phyloP scores from a whole-genome alignment of 1,140 invertebrate species.

The Pseudachorutes palmiensis region DNA sequence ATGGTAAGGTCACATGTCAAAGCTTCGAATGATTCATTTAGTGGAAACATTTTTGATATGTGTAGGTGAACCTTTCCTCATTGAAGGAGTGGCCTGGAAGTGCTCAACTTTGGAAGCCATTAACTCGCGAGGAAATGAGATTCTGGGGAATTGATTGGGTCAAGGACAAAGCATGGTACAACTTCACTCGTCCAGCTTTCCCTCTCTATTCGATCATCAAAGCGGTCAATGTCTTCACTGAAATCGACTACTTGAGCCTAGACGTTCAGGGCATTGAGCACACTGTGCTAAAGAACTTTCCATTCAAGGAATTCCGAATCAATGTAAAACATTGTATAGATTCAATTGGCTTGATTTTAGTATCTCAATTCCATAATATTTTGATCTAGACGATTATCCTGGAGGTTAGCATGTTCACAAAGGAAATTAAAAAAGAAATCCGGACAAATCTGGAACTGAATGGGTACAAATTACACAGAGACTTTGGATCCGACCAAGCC shows the following conservation, averaged over 20 bases:
- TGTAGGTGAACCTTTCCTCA: background rate
- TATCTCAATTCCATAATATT: too few species aligned
- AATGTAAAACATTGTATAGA: too few species aligned
- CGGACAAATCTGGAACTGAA: too few species aligned
- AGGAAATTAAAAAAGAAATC: too few species aligned
- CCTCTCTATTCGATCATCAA: background rate
- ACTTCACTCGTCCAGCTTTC: background rate
- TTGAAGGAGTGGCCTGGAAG: background rate
- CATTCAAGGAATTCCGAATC: background rate
- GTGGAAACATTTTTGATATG: too few species aligned
- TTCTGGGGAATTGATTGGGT: background rate
- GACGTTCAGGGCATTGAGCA: background rate
- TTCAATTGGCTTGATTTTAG: too few species aligned
- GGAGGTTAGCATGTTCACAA: too few species aligned
- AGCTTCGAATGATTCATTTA: too few species aligned
- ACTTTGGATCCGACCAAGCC: too few species aligned
- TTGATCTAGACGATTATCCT: too few species aligned
- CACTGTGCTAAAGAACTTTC: background rate
- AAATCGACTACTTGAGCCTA: background rate
- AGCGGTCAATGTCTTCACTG: background rate
- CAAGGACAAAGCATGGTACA: background rate
- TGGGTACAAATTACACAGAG: too few species aligned
- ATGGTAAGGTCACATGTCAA: background rate
- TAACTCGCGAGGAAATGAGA: background rate
- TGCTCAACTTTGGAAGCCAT: background rate